Evolutionary conservation across 2,888 invertebrate species (phyloP).

Genomic region (Cryptophagus acutangulus): DNA sequence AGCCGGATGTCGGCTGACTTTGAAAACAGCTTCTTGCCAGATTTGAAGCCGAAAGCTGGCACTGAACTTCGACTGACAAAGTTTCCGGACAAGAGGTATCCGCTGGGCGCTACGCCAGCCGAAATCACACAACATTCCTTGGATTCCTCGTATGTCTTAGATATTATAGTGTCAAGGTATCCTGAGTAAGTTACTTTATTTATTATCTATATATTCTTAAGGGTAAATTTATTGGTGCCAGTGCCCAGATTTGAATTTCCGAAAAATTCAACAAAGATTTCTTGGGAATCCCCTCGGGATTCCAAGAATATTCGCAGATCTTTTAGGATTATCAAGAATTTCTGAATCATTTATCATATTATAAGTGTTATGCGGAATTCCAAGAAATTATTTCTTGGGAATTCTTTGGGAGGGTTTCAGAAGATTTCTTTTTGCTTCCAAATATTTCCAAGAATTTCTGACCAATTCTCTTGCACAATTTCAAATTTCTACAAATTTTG

Average conservation of each 20-base stretch:
- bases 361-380: no score
- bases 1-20: constrained; percentile 52
- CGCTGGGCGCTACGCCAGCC: constrained; percentile 70
- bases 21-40: constrained; percentile 74
- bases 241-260: neutral
- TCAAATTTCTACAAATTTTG: no score
- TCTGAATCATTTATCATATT: no score
- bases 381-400: no score
- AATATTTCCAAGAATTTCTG: no score
- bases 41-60: constrained; percentile 74
- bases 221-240: neutral
- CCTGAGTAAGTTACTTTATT: constrained; percentile 52
- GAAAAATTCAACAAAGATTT: no score
- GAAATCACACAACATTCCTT: constrained; percentile 84
- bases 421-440: no score
- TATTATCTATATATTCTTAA: neutral
- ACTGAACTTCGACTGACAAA: constrained; percentile 74
- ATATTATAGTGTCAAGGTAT: constrained; percentile 55
- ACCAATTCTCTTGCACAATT: no score
- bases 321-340: no score
- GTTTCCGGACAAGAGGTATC: constrained; percentile 71
- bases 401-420: no score
- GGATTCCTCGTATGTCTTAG: constrained; percentile 70
- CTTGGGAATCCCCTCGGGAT: no score
- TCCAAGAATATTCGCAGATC: no score